Conservation (phyloP, 2,797 vertebrate genomes). For the Pelochelys cantorii region DNA sequence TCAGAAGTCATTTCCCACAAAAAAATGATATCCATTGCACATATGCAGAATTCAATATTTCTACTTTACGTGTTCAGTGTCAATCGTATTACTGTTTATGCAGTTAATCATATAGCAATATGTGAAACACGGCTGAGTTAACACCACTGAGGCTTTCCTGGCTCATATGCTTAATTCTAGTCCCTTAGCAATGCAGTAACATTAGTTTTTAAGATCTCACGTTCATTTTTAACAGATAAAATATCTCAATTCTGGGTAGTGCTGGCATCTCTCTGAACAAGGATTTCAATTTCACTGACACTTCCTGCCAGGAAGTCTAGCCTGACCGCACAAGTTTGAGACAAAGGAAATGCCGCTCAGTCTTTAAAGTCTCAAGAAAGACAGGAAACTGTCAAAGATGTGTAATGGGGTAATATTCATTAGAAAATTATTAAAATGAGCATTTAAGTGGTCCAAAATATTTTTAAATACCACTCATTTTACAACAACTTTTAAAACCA, state of each 20-base stretch:
- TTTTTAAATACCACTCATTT: background rate
- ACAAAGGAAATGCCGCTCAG: rapidly evolving
- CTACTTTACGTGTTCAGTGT: rapidly evolving
- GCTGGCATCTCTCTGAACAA: rapidly evolving
- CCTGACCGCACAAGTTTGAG: background rate
- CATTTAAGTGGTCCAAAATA: rapidly evolving
- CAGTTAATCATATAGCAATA: rapidly evolving
- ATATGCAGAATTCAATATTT: rapidly evolving
- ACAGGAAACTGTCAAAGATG: background rate
- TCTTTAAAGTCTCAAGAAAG: rapidly evolving
- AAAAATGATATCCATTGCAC: rapidly evolving
- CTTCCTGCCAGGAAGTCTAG: background rate
- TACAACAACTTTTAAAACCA: rapidly evolving
- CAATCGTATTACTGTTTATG: background rate
- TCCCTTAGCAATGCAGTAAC: background rate
- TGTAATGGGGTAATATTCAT: background rate
- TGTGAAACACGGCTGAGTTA: rapidly evolving
- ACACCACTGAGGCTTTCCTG: rapidly evolving
- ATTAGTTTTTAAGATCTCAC: rapidly evolving
- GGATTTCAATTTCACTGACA: rapidly evolving
- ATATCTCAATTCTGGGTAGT: rapidly evolving
- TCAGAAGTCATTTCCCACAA: background rate
- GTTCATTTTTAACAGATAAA: background rate
- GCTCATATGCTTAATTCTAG: rapidly evolving
- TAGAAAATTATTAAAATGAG: rapidly evolving